Evolutionary conservation across 2,797 vertebrate species (phyloP).

Genomic region (Spea hammondii): DNA sequence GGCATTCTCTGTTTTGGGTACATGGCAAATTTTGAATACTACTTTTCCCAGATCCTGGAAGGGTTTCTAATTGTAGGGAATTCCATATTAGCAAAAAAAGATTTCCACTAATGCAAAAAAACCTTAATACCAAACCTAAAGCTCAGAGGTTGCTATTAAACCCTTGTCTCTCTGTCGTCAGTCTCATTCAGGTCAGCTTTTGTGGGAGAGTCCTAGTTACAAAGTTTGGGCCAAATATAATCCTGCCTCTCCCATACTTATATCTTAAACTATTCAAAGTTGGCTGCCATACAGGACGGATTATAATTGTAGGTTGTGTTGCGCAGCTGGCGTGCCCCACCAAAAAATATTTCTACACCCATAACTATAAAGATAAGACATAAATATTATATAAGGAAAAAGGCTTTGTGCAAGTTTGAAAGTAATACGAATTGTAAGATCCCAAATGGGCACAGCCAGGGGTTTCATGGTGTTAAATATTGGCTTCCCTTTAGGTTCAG

Average conservation of each 20-base stretch:
- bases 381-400: too few species aligned
- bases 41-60: background rate
- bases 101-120: background rate
- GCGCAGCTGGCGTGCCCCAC: too few species aligned
- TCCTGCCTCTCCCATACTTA: background rate
- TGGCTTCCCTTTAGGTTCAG: too few species aligned
- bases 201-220: background rate
- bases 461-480: too few species aligned
- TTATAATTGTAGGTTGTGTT: too few species aligned
- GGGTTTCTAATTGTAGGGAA: background rate
- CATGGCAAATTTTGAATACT: background rate
- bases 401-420: too few species aligned
- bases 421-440: too few species aligned
- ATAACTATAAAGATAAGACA: too few species aligned
- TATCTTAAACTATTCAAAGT: too few species aligned
- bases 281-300: too few species aligned
- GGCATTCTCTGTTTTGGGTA: background rate
- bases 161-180: background rate
- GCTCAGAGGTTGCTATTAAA: background rate
- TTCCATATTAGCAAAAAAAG: background rate
- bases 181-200: background rate
- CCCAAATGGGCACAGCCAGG: too few species aligned
- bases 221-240: background rate
- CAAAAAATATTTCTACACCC: too few species aligned
- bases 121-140: background rate